Conservation (phyloP, 2,888 invertebrate species). For the Agrochola macilenta region DNA sequence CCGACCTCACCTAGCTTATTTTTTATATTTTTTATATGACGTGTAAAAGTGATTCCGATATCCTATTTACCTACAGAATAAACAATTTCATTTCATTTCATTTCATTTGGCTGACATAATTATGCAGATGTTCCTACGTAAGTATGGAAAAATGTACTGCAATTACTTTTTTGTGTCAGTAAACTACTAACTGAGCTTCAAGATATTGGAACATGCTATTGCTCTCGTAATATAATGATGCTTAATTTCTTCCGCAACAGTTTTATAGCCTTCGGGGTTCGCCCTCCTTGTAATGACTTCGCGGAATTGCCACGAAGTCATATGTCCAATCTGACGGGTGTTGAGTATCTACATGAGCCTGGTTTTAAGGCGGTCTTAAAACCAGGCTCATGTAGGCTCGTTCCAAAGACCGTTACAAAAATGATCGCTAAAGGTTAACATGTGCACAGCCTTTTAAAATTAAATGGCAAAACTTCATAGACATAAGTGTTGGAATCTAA, state of each 20-base stretch:
- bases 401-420: neutral
- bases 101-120: neutral
- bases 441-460: neutral
- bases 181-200: conserved; percentile 17
- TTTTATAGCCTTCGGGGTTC: conserved; percentile 43
- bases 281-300: conserved; percentile 60
- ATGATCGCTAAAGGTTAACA: neutral
- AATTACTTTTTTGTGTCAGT: conserved; percentile 30
- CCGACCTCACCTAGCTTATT: no score
- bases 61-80: no score
- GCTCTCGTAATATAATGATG: conserved; percentile 39
- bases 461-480: neutral
- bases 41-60: no score
- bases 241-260: conserved; percentile 54
- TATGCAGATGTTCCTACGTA: neutral
- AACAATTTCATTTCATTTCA: no score
- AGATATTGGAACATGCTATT: conserved; percentile 31
- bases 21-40: no score
- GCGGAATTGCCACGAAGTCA: conserved; percentile 45
- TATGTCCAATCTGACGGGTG: conserved; percentile 15
- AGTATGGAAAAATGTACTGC: conserved; percentile 20
- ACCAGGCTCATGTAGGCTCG: no score
- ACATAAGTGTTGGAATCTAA: neutral
- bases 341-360: neutral
- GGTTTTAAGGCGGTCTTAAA: neutral